These are phyloP conservation scores for Tetragonula clypearis DNA, from an alignment of 1,140 invertebrate species.

Conservation along the genomic window DNA sequence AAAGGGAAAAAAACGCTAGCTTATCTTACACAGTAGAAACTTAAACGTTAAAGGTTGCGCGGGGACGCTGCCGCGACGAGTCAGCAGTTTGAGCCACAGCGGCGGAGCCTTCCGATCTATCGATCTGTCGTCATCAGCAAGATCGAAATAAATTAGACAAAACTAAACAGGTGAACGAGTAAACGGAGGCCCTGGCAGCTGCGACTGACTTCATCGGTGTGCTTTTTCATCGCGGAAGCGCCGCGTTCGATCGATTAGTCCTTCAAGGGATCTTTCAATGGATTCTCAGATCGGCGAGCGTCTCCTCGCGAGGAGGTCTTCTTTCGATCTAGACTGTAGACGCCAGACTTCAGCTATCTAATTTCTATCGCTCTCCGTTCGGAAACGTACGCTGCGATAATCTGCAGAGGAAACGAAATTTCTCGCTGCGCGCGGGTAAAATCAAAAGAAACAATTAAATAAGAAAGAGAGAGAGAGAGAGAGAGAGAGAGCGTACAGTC, in stretches of 20 bases:
- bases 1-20: background rate
- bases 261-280: background rate
- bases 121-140: background rate
- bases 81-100: constrained; percentile 67
- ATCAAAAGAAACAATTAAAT: background rate
- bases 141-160: constrained; percentile 6
- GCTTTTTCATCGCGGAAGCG: constrained; percentile 77
- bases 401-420: too few species aligned
- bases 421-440: background rate
- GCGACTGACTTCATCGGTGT: constrained; percentile 49
- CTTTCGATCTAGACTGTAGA: background rate
- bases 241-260: constrained; percentile 50
- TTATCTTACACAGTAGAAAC: constrained; percentile 36
- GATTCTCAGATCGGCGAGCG: background rate
- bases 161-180: too few species aligned
- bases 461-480: background rate
- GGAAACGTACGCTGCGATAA: too few species aligned
- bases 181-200: constrained; percentile 70
- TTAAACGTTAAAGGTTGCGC: constrained; percentile 48
- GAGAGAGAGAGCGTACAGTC: background rate
- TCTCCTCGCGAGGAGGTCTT: background rate
- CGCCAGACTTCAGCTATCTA: too few species aligned
- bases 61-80: constrained; percentile 77
- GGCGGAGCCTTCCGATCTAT: constrained; percentile 65
- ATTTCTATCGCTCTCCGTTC: too few species aligned